Conservation (phyloP, 2,888 invertebrate genomes). For the Heliconius charithonia region DNA sequence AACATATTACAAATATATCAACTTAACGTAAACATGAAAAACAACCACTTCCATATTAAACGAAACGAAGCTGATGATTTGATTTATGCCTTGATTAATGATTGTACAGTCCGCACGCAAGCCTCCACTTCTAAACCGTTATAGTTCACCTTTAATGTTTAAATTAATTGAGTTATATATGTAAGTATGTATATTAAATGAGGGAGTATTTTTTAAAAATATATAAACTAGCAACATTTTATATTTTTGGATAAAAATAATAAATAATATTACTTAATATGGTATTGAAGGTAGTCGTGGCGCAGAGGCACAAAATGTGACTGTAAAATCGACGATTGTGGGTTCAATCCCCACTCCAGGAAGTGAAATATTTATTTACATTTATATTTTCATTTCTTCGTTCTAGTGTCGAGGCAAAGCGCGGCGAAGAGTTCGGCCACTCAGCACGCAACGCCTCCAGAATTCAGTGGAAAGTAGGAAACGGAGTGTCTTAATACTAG, state of each 20-base stretch:
- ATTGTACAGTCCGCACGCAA: conserved; percentile 13
- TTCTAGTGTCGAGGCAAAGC: too few species aligned
- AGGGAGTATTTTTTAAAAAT: background rate
- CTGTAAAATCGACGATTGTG: too few species aligned
- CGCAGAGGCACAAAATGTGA: too few species aligned
- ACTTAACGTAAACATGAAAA: conserved; percentile 12
- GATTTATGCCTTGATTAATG: conserved; percentile 24
- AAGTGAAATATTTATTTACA: too few species aligned
- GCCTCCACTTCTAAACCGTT: background rate
- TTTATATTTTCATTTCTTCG: too few species aligned
- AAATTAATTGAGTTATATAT: background rate
- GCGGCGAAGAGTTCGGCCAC: too few species aligned
- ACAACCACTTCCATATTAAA: conserved; percentile 13
- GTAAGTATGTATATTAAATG: background rate
- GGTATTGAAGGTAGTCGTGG: too few species aligned
- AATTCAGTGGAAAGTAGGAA: too few species aligned
- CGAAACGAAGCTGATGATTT: conserved; percentile 20
- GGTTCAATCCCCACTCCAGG: too few species aligned
- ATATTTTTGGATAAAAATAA: background rate
- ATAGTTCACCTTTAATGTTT: background rate
- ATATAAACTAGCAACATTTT: background rate
- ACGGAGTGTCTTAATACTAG: too few species aligned
- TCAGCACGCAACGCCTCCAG: too few species aligned
- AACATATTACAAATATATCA: background rate
- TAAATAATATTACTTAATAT: background rate